Base-by-base conservation (phyloP, 2,888 invertebrate genomes). In the Amiota mariae region DNA sequence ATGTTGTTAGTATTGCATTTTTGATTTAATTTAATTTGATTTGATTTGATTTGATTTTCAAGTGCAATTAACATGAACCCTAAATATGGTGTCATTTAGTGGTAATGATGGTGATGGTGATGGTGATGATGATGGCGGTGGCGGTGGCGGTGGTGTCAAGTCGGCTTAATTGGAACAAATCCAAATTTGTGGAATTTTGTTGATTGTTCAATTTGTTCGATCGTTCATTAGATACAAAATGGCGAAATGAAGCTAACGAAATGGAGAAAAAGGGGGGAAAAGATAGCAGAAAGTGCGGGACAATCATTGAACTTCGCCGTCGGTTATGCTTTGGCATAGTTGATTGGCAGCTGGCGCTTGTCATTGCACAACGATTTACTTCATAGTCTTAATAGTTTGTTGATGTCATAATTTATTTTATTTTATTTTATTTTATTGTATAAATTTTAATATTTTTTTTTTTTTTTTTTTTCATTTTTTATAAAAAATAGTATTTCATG, bases 391-490 rank as follows among this genome's bases (percentile, higher is more conserved):
- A 36, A 36, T 36, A 36, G 36, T 36, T 36, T 24, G 76, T 73
- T 81, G 80, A 81, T 81, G 79, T 81, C 81, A 81, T 80, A 81
- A 80, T 75, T 76, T 77, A 77, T 80, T n/a, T n/a, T n/a, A n/a
- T n/a, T n/a, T n/a, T n/a, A n/a, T n/a, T n/a, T 80, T 75, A 24
- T 24, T 24, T 24, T 54, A 54, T n/a, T n/a, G 54, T 54, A 54
- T 54, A n/a, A 4, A 12, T 54, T 54, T 13, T 13, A 3, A n/a
- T 2, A 51, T 13, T 51, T 51, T n/a, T n/a, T n/a, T n/a, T n/a
- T n/a, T n/a, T n/a, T n/a, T n/a, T n/a, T n/a, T n/a, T n/a, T n/a
- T n/a, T n/a, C n/a, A n/a, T n/a, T n/a, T 54, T 54, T 24, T 24
- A 24, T 24, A 24, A 24, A 24, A 24, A 24, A 24, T 24, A 24